phyloP scores from a whole-genome alignment of 2,113 vertebrate genomes.

The Cricetomys ansorgei region DNA sequence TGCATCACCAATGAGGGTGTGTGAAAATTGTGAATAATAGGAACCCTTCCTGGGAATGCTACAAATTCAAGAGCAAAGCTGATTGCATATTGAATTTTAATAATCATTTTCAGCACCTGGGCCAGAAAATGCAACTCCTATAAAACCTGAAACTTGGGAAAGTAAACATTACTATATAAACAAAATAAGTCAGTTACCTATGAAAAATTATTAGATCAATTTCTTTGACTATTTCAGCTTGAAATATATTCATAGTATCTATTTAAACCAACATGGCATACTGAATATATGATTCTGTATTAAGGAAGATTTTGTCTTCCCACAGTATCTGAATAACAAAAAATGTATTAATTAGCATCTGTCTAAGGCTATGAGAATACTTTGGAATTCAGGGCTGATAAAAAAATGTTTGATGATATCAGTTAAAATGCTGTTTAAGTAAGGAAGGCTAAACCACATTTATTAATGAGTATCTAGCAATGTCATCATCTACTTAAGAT shows the following conservation, averaged over 20 bases:
- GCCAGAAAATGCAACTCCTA: background rate
- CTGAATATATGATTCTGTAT: background rate
- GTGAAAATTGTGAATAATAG: conserved; percentile 15
- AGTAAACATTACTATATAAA: conserved; percentile 15
- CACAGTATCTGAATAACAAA: conserved; percentile 32
- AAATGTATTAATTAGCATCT: conserved; percentile 12
- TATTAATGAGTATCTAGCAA: conserved; percentile 68
- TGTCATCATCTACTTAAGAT: conserved; percentile 57
- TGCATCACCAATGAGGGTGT: background rate
- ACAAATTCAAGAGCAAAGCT: conserved; percentile 55
- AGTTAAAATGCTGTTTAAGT: conserved; percentile 58
- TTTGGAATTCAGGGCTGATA: conserved; percentile 27
- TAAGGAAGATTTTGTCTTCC: background rate
- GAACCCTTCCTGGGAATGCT: conserved; percentile 46
- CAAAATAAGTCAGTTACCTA: conserved; percentile 44
- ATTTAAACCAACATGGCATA: background rate
- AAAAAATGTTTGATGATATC: conserved; percentile 60
- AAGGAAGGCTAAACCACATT: conserved; percentile 56
- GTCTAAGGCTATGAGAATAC: background rate
- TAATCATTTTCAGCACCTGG: conserved; percentile 27
- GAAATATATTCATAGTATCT: background rate
- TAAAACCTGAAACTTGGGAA: conserved; percentile 24
- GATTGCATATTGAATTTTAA: conserved; percentile 9
- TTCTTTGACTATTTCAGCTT: background rate
- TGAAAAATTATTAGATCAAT: conserved; percentile 9